Conservation (phyloP, 2,113 vertebrate genomes). For the Larimichthys crocea region DNA sequence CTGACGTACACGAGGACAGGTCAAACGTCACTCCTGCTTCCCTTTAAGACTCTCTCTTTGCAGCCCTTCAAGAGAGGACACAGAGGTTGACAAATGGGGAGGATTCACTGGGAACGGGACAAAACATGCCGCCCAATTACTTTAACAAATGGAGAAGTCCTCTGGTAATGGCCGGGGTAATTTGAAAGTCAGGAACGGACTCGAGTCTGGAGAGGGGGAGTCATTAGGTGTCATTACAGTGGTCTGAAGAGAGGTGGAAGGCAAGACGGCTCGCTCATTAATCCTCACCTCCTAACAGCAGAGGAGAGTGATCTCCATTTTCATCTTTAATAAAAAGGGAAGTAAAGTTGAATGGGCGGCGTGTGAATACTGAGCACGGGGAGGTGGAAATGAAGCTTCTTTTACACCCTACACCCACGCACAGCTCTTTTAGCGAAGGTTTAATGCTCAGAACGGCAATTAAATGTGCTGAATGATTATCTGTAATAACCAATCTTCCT, state of each 20-base stretch:
- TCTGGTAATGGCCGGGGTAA: constrained; percentile 68
- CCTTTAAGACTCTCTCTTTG: constrained; percentile 9
- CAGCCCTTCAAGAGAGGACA: background rate
- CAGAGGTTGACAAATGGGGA: constrained; percentile 48
- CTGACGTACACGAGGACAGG: background rate
- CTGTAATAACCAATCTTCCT: constrained; percentile 39
- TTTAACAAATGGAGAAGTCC: constrained; percentile 74
- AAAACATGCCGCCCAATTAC: constrained; percentile 70
- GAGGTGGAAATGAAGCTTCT: constrained; percentile 3
- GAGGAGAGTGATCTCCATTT: constrained; percentile 50
- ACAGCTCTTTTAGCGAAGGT: background rate
- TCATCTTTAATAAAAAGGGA: constrained; percentile 56
- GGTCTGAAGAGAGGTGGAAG: constrained; percentile 77
- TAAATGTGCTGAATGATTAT: constrained; percentile 34
- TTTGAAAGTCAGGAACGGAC: constrained; percentile 68
- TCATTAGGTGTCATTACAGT: constrained; percentile 81
- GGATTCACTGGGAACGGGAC: constrained; percentile 48
- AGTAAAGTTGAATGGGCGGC: constrained; percentile 36
- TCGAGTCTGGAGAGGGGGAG: constrained; percentile 35
- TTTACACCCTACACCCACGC: background rate
- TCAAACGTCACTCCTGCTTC: constrained; percentile 22
- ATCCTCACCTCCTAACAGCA: constrained; percentile 60
- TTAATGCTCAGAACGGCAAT: constrained; percentile 24
- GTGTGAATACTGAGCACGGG: constrained; percentile 1
- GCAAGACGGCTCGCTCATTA: constrained; percentile 57